These are phyloP conservation scores for Pseudococcus longispinus DNA, from an alignment of 2,888 invertebrate species.

Conservation along the genomic window DNA sequence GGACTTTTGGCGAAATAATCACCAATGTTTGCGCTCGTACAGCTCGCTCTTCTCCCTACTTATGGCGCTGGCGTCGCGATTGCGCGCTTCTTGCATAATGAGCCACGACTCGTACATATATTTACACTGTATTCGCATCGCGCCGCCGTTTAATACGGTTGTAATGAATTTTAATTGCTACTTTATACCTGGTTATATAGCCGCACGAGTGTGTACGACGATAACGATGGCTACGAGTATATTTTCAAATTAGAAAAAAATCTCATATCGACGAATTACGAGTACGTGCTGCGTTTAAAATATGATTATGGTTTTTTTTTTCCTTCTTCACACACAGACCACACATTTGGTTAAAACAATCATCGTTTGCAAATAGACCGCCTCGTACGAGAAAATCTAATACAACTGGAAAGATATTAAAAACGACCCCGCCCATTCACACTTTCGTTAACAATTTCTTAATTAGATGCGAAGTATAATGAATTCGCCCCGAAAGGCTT, in stretches of 20 bases:
- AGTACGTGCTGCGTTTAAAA: conserved; percentile 25
- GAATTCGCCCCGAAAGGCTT: conserved; percentile 11
- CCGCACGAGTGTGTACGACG: not conserved
- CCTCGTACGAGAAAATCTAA: conserved; percentile 5
- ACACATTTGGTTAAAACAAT: conserved; percentile 3
- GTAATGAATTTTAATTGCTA: conserved; percentile 32
- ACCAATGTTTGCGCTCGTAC: conserved; percentile 26
- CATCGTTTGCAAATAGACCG: conserved; percentile 18
- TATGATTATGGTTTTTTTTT: not conserved
- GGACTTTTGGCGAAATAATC: conserved; percentile 40
- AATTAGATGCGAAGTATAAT: conserved; percentile 38
- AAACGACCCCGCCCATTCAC: conserved; percentile 25
- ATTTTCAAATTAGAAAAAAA: not conserved
- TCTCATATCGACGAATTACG: not conserved
- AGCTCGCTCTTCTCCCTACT: not conserved
- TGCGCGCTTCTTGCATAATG: conserved; percentile 14
- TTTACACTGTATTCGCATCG: not conserved
- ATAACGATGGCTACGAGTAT: not conserved
- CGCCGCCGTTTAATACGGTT: not conserved
- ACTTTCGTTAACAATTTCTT: conserved; percentile 30
- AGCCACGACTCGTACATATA: not conserved
- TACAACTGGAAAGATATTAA: conserved; percentile 1
- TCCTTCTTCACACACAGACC: not conserved
- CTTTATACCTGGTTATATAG: too few relatives aligned
- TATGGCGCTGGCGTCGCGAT: conserved; percentile 2